These are phyloP conservation scores for Bursaphelenchus okinawaensis DNA, from an alignment of 2,888 invertebrate genomes.

Conservation along the genomic window DNA sequence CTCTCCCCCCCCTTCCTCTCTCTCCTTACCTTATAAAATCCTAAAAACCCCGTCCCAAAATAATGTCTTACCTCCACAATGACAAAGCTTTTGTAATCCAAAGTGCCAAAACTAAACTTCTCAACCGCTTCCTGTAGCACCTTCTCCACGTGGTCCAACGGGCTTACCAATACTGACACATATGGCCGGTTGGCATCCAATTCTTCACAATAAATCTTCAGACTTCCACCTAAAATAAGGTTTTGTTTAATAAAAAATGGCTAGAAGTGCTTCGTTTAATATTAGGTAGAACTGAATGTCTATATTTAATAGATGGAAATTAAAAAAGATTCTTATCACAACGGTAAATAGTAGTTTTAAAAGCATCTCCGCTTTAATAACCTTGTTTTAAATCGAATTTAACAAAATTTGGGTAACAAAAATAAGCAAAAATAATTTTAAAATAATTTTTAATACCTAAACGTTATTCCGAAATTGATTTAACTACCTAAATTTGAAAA, in stretches of 20 bases:
- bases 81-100: constrained; percentile 84
- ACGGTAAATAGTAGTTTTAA: too few relatives aligned
- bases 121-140: constrained; percentile 92
- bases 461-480: too few relatives aligned
- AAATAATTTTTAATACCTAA: too few relatives aligned
- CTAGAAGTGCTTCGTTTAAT: too few relatives aligned
- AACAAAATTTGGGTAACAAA: too few relatives aligned
- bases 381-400: too few relatives aligned
- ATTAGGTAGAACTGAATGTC: too few relatives aligned
- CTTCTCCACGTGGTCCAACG: constrained; percentile 82
- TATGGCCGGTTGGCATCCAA: constrained; percentile 86
- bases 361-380: too few relatives aligned
- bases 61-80: constrained; percentile 81
- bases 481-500: too few relatives aligned
- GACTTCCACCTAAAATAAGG: constrained; percentile 59
- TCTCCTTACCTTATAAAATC: background rate
- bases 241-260: background rate
- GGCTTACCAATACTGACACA: constrained; percentile 87
- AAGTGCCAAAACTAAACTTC: constrained; percentile 86
- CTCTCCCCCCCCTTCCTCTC: background rate
- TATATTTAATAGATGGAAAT: too few relatives aligned
- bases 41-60: background rate
- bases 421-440: too few relatives aligned
- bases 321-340: too few relatives aligned
- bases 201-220: constrained; percentile 86